These are phyloP conservation scores for Bovichtus diacanthus DNA, from an alignment of 2,797 vertebrate species.

Conservation along the genomic window DNA sequence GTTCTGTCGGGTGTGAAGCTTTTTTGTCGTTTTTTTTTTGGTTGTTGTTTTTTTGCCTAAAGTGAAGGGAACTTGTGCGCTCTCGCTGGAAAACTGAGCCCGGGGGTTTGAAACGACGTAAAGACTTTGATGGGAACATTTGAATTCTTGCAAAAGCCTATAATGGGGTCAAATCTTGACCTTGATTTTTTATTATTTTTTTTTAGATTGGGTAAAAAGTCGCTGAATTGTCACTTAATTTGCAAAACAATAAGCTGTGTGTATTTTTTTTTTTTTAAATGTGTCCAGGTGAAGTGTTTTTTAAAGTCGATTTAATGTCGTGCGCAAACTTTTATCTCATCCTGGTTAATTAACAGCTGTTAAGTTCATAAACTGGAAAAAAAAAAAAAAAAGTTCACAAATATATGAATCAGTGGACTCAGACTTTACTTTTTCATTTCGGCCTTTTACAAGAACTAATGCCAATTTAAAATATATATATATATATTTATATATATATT, in stretches of 20 bases:
- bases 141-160: background rate
- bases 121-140: background rate
- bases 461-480: no score
- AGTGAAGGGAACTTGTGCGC: conserved; percentile 39
- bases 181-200: no score
- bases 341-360: background rate
- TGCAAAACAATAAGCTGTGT: fast-evolving
- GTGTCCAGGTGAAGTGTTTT: background rate
- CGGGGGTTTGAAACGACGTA: background rate
- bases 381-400: background rate
- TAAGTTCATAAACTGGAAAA: background rate
- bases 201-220: background rate
- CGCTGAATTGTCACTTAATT: background rate
- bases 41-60: background rate
- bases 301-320: background rate
- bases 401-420: background rate
- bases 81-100: background rate
- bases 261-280: fast-evolving
- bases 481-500: background rate
- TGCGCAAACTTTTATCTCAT: conserved; percentile 10
- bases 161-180: background rate
- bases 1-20: background rate
- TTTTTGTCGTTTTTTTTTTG: background rate
- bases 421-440: conserved; percentile 36
- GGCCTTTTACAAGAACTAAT: background rate